These are phyloP conservation scores for Mus spicilegus DNA, from an alignment of 2,113 vertebrate genomes.

Conservation along the genomic window DNA sequence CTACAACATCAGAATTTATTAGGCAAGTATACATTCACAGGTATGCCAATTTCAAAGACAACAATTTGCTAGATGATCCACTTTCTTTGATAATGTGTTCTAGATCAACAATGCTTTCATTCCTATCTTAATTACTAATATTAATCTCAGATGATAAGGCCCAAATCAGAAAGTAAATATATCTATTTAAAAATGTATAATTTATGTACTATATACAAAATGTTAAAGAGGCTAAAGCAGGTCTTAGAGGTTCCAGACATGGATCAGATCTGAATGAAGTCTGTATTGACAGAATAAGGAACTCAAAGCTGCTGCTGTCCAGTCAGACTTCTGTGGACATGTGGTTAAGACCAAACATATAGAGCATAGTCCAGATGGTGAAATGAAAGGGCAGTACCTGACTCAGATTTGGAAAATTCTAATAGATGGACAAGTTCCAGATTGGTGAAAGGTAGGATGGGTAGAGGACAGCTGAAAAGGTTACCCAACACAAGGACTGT, in stretches of 20 bases:
- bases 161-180: not conserved
- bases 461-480: not conserved
- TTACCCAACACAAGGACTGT: accelerated
- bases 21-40: not conserved
- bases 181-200: not conserved
- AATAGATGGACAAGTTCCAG: too few species aligned
- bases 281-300: not conserved
- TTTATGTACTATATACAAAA: too few species aligned
- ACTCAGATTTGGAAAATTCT: not conserved
- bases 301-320: not conserved
- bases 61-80: not conserved
- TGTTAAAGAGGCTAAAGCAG: not conserved
- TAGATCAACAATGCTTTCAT: not conserved
- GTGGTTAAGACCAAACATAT: too few species aligned
- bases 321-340: not conserved
- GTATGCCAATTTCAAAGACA: not conserved
- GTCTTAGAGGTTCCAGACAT: not conserved
- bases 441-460: too few species aligned
- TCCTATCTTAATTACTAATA: not conserved
- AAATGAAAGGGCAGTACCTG: not conserved
- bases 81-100: too few species aligned
- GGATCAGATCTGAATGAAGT: not conserved
- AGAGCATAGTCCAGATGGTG: not conserved
- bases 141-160: not conserved
- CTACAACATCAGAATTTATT: not conserved